Percentiles rank a stretch among this genome's conserved stretches.
phyloP scores from a whole-genome alignment of 2,888 invertebrate genomes.

The Encarsia formosa region DNA sequence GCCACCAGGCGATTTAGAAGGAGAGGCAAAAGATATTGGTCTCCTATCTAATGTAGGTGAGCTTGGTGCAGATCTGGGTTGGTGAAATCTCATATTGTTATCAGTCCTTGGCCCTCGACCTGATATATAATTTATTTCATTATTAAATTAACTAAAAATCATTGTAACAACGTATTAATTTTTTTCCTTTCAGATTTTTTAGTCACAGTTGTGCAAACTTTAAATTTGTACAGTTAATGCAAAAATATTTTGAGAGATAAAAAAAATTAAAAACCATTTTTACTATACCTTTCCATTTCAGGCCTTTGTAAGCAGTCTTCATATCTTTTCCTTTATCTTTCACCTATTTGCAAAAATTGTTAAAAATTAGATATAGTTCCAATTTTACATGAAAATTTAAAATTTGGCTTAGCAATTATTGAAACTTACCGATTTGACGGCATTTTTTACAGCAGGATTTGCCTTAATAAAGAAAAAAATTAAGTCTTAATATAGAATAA shows the following conservation, averaged over 20 bases:
- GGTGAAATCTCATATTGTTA: conserved; percentile 42
- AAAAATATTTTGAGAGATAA: background rate
- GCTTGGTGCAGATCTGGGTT: conserved; percentile 63
- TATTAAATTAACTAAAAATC: background rate
- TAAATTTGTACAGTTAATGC: no score
- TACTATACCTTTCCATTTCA: conserved; percentile 59
- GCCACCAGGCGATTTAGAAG: conserved; percentile 46
- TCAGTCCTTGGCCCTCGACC: conserved; percentile 44
- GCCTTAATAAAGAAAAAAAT: conserved; percentile 66
- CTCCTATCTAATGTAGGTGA: conserved; percentile 62
- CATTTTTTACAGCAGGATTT: conserved; percentile 89
- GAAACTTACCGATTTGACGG: conserved; percentile 83
- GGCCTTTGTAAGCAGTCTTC: conserved; percentile 73
- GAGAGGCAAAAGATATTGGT: conserved; percentile 47
- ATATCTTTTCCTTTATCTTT: conserved; percentile 72
- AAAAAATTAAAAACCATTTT: no score
- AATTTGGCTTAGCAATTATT: conserved; percentile 4
- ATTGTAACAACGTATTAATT: background rate
- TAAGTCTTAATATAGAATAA: no score
- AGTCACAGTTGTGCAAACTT: no score
- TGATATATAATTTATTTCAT: conserved; percentile 28
- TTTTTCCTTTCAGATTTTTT: no score
- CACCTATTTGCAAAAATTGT: conserved; percentile 54
- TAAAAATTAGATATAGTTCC: background rate
- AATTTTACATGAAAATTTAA: background rate